A percentile compares a stretch with the other conserved stretches of the same genome.
Conservation (phyloP, 2,113 vertebrate genomes). For the Cyprinodon tularosa region DNA sequence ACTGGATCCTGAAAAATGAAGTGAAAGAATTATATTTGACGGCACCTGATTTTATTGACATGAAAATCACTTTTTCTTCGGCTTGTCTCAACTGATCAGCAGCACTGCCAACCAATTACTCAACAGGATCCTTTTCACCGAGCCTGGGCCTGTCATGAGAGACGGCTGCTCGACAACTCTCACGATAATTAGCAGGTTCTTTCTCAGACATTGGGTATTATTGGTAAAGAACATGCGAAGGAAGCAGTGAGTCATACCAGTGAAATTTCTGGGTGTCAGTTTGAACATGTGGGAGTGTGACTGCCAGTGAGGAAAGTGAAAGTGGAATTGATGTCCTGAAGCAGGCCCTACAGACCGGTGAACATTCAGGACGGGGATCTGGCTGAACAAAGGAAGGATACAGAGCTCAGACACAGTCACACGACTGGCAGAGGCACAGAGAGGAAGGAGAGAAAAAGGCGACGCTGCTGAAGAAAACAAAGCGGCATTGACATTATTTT, state of each 20-base stretch:
- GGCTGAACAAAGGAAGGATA: background rate
- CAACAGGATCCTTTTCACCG: background rate
- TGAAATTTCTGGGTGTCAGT: constrained; percentile 26
- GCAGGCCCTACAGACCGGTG: background rate
- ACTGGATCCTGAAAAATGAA: background rate
- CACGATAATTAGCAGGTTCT: background rate
- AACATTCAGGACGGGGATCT: constrained; percentile 6
- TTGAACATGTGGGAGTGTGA: constrained; percentile 25
- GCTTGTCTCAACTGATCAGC: background rate
- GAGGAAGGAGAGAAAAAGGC: background rate
- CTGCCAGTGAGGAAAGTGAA: background rate
- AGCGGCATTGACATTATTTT: too few species aligned
- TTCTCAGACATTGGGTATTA: background rate
- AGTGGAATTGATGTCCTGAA: background rate
- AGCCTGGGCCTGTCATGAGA: background rate
- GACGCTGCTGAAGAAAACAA: background rate
- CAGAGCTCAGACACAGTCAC: background rate
- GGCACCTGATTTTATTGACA: background rate
- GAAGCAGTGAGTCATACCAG: background rate
- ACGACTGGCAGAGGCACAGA: constrained; percentile 1
- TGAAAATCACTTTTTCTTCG: background rate
- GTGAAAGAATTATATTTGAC: background rate
- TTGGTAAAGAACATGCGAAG: background rate
- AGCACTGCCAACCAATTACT: background rate
- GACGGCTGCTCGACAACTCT: background rate